Evolutionary conservation across 2,113 vertebrate genomes (phyloP), one percentile per base, ranked within the genome.

Genomic region (Microcebus lehilahytsara): DNA sequence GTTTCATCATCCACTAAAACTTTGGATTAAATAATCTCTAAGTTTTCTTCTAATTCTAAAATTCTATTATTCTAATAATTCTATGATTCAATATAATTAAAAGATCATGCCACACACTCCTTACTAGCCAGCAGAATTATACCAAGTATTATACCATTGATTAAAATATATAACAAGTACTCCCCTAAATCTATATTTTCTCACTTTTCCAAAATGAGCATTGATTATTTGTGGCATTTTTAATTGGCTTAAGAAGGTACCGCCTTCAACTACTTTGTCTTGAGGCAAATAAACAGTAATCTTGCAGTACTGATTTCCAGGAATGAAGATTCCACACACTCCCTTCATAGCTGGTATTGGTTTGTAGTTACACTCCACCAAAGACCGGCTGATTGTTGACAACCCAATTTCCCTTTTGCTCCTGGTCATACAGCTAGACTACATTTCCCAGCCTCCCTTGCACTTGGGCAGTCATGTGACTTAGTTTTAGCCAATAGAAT

Each of bases 381-480:
- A 27, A 30, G 58, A 42, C 32, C 80, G 12, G 16, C 34, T 77
- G 64, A 17, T 16, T 40, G 7, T 23, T 42, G 40, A 79, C 34
- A 25, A 9, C 10, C 1, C n/a, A 13, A 9, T 17, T 85, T 74
- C 77, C 89, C 34, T 67, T 79, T 85, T 56, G 23, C 6, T 27
- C 37, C 34, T n/a, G 53, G 4, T 92, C 32, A 80, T 34, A 60
- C 2, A 58, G 5, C 30, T 69, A 4, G 49, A 81, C 51, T 67
- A 74, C 85, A 90, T 53, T 89, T 97, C 87, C 81, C 67, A 90
- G 84, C n/a, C 1, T 93, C 23, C 72, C 49, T 78, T 94, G 78
- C n/a, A 53, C n/a, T 62, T 79, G 83, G 34, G 49, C 49, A 34
- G 56, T 12, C 84, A 25, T 20, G 46, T 93, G 84, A 92, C 66